Evolutionary conservation across 1,140 invertebrate species (phyloP).

Genomic region (Teleogryllus occipitalis): DNA sequence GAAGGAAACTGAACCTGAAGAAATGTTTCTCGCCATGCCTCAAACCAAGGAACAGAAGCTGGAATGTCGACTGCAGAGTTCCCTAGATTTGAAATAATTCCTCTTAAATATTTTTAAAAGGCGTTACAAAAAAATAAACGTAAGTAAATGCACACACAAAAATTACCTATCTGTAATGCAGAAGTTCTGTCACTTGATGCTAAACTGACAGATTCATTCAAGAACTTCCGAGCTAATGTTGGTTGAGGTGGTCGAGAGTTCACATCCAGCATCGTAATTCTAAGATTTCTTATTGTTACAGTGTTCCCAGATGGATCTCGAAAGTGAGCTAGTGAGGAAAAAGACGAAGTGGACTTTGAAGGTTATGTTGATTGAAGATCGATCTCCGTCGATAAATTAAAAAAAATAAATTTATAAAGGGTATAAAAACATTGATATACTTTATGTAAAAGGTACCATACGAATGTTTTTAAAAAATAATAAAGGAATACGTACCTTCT

Average conservation of each 20-base stretch:
- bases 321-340: slow-evolving; percentile 54
- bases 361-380: no score
- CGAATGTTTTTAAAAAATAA: not conserved
- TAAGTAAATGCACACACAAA: slow-evolving; percentile 10
- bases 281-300: slow-evolving; percentile 67
- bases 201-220: slow-evolving; percentile 76
- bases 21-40: slow-evolving; percentile 89
- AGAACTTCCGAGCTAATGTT: slow-evolving; percentile 71
- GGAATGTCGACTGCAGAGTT: slow-evolving; percentile 52
- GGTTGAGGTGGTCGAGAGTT: slow-evolving; percentile 71
- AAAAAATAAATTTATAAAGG: slow-evolving; percentile 26
- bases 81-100: no score
- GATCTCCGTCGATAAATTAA: no score
- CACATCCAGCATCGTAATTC: slow-evolving; percentile 72
- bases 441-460: not conserved
- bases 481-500: slow-evolving; percentile 51
- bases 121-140: not conserved
- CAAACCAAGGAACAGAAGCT: slow-evolving; percentile 85
- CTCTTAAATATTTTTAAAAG: not conserved
- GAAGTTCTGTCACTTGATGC: slow-evolving; percentile 56
- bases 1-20: slow-evolving; percentile 80
- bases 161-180: slow-evolving; percentile 39
- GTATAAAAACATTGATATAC: not conserved
- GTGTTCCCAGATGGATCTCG: slow-evolving; percentile 70
- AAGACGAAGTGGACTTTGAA: no score